Percentiles rank a stretch among this genome's conserved stretches.
phyloP scores from a whole-genome alignment of 2,113 vertebrate species.

The Pandion haliaetus region DNA sequence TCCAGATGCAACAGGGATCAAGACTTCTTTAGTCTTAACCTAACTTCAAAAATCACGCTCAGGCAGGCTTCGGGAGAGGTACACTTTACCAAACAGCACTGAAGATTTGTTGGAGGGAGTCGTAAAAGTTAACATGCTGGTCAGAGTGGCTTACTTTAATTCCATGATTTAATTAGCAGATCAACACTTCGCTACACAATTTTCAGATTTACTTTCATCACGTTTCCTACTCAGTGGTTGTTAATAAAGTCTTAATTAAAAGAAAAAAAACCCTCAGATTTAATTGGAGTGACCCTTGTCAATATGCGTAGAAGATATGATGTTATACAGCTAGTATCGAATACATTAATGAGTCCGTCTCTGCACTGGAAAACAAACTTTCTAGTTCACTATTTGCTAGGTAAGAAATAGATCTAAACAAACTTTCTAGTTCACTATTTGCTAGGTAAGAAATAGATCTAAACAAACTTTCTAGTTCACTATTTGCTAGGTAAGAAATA shows the following conservation, averaged over 20 bases:
- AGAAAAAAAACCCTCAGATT: neutral
- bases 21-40: neutral
- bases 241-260: slow-evolving; percentile 39
- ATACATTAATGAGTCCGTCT: neutral
- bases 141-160: slow-evolving; percentile 19
- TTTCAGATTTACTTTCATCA: slow-evolving; percentile 26
- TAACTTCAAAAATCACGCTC: neutral
- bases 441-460: neutral
- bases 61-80: neutral
- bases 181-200: neutral
- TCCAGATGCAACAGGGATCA: neutral
- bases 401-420: neutral
- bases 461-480: neutral
- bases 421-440: neutral
- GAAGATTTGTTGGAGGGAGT: neutral
- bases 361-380: neutral
- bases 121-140: neutral
- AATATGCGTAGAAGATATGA: neutral
- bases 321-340: neutral
- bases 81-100: neutral
- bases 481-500: neutral
- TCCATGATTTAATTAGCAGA: slow-evolving; percentile 33
- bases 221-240: neutral
- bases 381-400: neutral
- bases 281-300: slow-evolving; percentile 46